Conservation (phyloP, 2,888 invertebrate species). For the Macrosiphum euphorbiae region DNA sequence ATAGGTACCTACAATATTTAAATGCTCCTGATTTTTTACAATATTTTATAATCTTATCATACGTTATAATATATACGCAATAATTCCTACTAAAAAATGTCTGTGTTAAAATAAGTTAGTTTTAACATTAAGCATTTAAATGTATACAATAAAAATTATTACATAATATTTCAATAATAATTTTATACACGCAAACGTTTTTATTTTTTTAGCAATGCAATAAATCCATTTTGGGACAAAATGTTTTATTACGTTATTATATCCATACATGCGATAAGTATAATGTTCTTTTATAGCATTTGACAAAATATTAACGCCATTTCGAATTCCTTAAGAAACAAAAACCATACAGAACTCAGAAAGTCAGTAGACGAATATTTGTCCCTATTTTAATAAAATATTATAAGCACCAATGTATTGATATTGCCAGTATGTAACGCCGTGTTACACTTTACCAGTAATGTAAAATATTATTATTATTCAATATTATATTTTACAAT, state of each 20-base stretch:
- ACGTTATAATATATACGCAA: background rate
- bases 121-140: background rate
- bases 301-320: background rate
- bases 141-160: background rate
- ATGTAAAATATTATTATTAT: slow-evolving; percentile 5
- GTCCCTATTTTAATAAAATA: background rate
- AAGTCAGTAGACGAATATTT: background rate
- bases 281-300: background rate
- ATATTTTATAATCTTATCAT: background rate
- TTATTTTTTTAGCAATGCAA: background rate
- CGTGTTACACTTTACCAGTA: slow-evolving; percentile 1
- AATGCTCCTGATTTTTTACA: background rate
- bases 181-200: background rate
- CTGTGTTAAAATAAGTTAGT: no score
- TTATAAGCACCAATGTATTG: slow-evolving; percentile 8
- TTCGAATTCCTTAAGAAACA: background rate
- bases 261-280: background rate
- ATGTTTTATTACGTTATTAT: background rate
- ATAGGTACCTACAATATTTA: background rate
- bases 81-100: no score
- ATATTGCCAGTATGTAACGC: slow-evolving; percentile 24
- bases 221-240: background rate
- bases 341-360: background rate
- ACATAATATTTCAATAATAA: background rate
- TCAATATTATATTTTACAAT: background rate